Base-by-base conservation (phyloP, 2,797 vertebrate genomes). In the Gambusia yucatana region DNA sequence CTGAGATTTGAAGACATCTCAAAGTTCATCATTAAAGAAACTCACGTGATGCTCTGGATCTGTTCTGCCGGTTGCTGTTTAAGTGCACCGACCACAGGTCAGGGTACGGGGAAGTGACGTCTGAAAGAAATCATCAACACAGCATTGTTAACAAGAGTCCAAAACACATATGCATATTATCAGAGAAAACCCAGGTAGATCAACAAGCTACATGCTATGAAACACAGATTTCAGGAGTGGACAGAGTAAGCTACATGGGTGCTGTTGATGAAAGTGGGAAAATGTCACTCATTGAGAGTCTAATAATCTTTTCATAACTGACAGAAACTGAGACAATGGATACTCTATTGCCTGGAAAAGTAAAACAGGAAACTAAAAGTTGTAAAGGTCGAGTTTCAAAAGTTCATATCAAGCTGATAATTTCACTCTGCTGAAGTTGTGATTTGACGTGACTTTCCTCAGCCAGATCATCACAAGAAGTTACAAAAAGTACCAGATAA, bases 41-140 rank as follows among this genome's bases (percentile, higher is more conserved):
- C 95, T 97, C 95, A 99, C 98, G 95, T 95, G 97, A 96, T 73
- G 96, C 96, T 94, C 97, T 96, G 88, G 96, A 98, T 80, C 97
- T 97, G 94, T 97, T 98, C 95, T 98, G 97, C 44, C 97, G 96
- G 76, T 97, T 98, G 86, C 97, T 97, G 41, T 97, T 97, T 95
- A 28, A 33, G 28, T 98, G 98, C 80, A 98, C 97, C 3, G 96
- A 98, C 98, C 97, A 99, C 73, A 99, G 96, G 0, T 97, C 98
- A 28, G 98, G 98, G 83, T 98, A 99, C 81, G 97, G 97, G 75
- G 97, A 97, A 72, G 96, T 97, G 41, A 98, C 96, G 91, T 98
- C 98, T 99, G 91, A 80, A 47, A 84, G 82, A 91, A 25, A 72
- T 71, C 25, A 28, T 22, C 67, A 46, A 76, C 76, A 86, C 82